A percentile compares a stretch with the other conserved stretches of the same genome.
Evolutionary conservation across 2,113 vertebrate species (phyloP).

Genomic region (Centrocercus urophasianus): DNA sequence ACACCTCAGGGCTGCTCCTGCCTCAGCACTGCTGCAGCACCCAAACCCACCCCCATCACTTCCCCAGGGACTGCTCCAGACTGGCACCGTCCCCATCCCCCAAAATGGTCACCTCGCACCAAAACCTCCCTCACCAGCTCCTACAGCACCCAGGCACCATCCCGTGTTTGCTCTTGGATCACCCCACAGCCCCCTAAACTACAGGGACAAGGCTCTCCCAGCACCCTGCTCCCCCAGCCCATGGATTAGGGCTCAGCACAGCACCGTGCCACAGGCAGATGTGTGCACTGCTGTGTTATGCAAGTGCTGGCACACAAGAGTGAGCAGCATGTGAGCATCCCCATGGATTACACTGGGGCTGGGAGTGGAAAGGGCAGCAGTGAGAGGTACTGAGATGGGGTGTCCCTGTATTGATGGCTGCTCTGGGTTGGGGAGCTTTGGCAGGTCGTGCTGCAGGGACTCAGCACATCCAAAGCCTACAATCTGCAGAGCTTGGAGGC

Average conservation of each 20-base stretch:
- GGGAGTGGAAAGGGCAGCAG: not conserved
- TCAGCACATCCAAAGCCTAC: not conserved
- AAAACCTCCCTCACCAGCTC: not conserved
- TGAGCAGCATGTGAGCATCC: not conserved
- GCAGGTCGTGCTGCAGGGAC: accelerated
- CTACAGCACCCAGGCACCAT: not conserved
- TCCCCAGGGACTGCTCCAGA: not conserved
- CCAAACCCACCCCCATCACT: not conserved
- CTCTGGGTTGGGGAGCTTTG: not conserved
- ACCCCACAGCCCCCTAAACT: not conserved
- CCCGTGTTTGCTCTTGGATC: accelerated
- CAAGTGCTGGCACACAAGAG: not conserved
- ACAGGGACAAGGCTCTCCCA: accelerated
- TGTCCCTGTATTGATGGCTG: accelerated
- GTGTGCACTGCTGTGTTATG: not conserved
- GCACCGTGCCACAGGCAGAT: not conserved
- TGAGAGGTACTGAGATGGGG: not conserved
- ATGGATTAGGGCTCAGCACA: not conserved
- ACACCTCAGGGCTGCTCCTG: not conserved
- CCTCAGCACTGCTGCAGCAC: not conserved
- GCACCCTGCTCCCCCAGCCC: accelerated
- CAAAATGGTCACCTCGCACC: not conserved
- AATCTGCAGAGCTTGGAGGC: not conserved
- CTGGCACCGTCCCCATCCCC: not conserved
- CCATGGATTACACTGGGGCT: not conserved